A percentile compares a stretch with the other conserved stretches of the same genome.
phyloP scores from a whole-genome alignment of 2,113 vertebrate species.

The Salvator merianae region DNA sequence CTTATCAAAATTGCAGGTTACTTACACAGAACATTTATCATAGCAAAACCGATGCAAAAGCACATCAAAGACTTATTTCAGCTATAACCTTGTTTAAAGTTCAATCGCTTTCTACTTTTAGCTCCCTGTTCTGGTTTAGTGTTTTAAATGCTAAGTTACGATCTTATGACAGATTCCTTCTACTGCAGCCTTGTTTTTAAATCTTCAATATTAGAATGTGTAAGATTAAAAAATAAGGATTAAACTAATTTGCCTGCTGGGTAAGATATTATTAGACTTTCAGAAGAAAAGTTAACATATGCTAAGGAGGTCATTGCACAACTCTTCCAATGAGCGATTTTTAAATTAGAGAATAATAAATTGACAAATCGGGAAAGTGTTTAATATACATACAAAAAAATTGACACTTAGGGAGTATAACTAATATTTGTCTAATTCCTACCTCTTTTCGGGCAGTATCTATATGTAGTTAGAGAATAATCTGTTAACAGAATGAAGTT shows the following conservation, averaged over 20 bases:
- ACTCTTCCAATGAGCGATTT: neutral
- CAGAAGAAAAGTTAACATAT: neutral
- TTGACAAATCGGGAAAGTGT: neutral
- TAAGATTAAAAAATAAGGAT: neutral
- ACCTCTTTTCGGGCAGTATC: neutral
- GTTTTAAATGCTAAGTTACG: constrained; percentile 1
- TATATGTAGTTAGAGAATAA: neutral
- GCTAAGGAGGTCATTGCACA: neutral
- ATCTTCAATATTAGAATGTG: neutral
- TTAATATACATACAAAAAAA: neutral
- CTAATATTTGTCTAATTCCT: neutral
- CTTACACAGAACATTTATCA: constrained; percentile 8
- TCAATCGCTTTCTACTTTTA: constrained; percentile 1
- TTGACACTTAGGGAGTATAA: neutral
- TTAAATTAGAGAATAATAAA: neutral
- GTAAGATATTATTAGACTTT: neutral
- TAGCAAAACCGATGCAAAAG: neutral
- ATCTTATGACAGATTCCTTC: constrained; percentile 1
- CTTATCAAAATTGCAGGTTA: constrained; percentile 13
- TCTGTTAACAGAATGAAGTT: neutral
- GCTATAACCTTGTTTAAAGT: constrained; percentile 14
- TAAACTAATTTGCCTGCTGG: neutral
- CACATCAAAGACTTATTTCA: constrained; percentile 27
- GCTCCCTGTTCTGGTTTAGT: neutral
- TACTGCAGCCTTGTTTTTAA: neutral